Evolutionary conservation across 2,888 invertebrate genomes (phyloP), one percentile per base, ranked within the genome.

Genomic region (Ellobium chinense): DNA sequence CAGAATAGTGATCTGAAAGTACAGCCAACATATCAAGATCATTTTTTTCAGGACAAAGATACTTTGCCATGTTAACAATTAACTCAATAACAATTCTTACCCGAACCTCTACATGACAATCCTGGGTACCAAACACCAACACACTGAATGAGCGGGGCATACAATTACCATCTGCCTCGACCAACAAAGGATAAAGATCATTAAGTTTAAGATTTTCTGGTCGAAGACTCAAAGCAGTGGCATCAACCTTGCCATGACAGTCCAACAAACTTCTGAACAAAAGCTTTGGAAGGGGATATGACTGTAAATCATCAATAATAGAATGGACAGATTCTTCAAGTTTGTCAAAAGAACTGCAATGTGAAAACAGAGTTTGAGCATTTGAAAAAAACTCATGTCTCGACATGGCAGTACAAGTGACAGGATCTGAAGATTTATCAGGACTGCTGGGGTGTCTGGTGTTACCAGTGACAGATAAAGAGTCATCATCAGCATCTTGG

Each of bases 101-200:
- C 3, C 68, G 36, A 27, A 68, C 37, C 27, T 68, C 68, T 4
- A 68, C 37, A 24, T 68, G 68, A n/a, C 7, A 21, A 14, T 37
- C 39, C 39, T 68, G 9, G n/a, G 34, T 3, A n/a, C 68, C 37
- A 68, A 36, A 68, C 9, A 37, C 36, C 37, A 68, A 12, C 36
- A 68, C 36, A 39, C 68, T 68, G 36, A 68, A n/a, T 12, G 68
- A 36, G 39, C 39, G 68, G 27, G 68, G 68, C 27, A 68, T n/a
- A 37, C 68, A 68, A 37, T 68, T 68, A 7, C 68, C 68, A 37
- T 68, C 68, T 14, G 36, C 68, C 4, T 34, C 3, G 7, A 68
- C 37, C 7, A 2, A 37, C 21, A 68, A n/a, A n/a, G 68, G 68
- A 39, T 36, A 68, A 2, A 36, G 68, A 60, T 21, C 12, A n/a